Conservation (phyloP, 2,888 invertebrate species). For the Liposcelis brunnea region DNA sequence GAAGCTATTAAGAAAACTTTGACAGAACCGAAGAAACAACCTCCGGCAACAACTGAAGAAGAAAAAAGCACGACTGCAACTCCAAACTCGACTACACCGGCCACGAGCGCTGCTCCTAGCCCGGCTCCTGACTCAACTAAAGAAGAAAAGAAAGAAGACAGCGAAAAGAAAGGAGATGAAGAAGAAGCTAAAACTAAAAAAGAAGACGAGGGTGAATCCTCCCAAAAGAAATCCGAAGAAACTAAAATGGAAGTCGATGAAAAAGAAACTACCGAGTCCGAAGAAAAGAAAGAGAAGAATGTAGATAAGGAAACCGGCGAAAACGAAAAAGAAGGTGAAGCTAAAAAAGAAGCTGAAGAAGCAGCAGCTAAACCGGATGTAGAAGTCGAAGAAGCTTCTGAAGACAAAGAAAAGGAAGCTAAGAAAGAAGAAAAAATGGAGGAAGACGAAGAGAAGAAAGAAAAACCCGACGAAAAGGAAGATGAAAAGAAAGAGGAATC, state of each 20-base stretch:
- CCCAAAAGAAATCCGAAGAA: slow-evolving; percentile 17
- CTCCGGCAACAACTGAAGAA: slow-evolving; percentile 22
- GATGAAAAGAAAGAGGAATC: slow-evolving; percentile 10
- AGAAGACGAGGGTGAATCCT: slow-evolving; percentile 15
- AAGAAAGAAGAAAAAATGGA: slow-evolving; percentile 17
- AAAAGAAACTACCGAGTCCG: slow-evolving; percentile 20
- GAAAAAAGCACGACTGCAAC: slow-evolving; percentile 37
- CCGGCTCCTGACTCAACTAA: slow-evolving; percentile 37
- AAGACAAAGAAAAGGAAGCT: slow-evolving; percentile 12
- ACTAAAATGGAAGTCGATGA: slow-evolving; percentile 20
- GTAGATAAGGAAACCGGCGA: slow-evolving; percentile 19
- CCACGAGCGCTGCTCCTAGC: slow-evolving; percentile 54
- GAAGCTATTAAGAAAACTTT: slow-evolving; percentile 69
- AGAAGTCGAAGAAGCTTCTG: slow-evolving; percentile 15
- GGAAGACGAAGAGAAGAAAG: slow-evolving; percentile 14
- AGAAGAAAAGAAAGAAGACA: slow-evolving; percentile 21
- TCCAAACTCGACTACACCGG: slow-evolving; percentile 23
- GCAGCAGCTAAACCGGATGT: slow-evolving; percentile 21
- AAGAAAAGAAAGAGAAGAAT: slow-evolving; percentile 17
- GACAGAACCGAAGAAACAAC: slow-evolving; percentile 40
- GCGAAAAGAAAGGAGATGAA: slow-evolving; percentile 21
- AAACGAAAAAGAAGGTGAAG: slow-evolving; percentile 22
- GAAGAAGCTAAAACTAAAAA: slow-evolving; percentile 15
- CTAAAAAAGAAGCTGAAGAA: slow-evolving; percentile 20
- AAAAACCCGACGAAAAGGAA: slow-evolving; percentile 12